Percentiles rank a stretch among this genome's conserved stretches.
Conservation (phyloP, 2,113 vertebrate species). For the Tringa solitaria region DNA sequence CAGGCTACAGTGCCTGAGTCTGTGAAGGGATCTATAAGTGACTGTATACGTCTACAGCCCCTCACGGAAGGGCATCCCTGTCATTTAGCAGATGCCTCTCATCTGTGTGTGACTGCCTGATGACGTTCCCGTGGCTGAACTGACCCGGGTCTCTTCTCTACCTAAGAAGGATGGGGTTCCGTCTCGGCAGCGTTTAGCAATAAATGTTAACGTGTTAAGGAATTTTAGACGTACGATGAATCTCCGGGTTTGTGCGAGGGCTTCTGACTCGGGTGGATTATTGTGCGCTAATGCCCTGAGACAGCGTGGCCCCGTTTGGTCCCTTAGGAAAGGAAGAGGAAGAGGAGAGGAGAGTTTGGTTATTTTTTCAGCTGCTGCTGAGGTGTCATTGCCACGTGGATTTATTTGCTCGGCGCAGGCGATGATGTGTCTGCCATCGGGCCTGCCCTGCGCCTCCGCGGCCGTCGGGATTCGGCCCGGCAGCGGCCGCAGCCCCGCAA, state of each 20-base stretch:
- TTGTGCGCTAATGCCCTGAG: slow-evolving; percentile 20
- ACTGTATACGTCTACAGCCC: not conserved
- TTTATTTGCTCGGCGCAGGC: not conserved
- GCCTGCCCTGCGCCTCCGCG: not conserved
- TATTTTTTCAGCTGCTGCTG: slow-evolving; percentile 56
- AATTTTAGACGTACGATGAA: not conserved
- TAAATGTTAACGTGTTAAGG: not conserved
- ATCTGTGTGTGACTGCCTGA: not conserved
- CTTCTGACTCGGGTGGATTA: not conserved
- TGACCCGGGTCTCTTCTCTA: not conserved
- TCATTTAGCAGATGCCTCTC: slow-evolving; percentile 19
- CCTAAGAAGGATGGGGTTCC: not conserved
- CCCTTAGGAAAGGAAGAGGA: too few relatives aligned
- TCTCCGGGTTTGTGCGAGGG: not conserved
- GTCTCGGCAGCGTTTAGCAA: slow-evolving; percentile 3
- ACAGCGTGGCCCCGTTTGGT: not conserved
- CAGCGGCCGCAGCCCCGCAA: not conserved
- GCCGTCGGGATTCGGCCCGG: not conserved
- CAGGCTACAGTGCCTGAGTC: not conserved
- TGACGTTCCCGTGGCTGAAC: not conserved
- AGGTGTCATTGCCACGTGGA: not conserved
- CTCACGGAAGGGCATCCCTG: not conserved
- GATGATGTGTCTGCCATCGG: not conserved
- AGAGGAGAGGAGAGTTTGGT: slow-evolving; percentile 2
- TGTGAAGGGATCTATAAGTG: not conserved